phyloP scores from a whole-genome alignment of 2,888 invertebrate species.

The Drosophila nigritarsus region DNA sequence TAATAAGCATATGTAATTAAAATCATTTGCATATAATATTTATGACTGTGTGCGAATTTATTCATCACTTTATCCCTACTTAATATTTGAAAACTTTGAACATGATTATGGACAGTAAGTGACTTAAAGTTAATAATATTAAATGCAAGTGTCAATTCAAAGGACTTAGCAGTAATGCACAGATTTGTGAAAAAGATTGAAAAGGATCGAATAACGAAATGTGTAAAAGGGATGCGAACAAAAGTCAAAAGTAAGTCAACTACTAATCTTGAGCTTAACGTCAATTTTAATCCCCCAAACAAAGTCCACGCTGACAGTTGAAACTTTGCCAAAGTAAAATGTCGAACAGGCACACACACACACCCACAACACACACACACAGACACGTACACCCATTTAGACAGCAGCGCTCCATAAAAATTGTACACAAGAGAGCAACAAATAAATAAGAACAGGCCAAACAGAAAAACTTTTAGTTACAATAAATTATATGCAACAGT shows the following conservation, averaged over 20 bases:
- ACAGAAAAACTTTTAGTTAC: slow-evolving; percentile 71
- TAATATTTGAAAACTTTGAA: slow-evolving; percentile 7
- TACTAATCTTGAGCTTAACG: slow-evolving; percentile 77
- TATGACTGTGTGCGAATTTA: background rate
- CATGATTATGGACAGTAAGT: slow-evolving; percentile 28
- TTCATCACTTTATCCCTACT: no score
- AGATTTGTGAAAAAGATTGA: slow-evolving; percentile 20
- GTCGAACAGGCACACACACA: slow-evolving; percentile 39
- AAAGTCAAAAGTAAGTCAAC: slow-evolving; percentile 60
- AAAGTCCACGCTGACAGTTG: slow-evolving; percentile 69
- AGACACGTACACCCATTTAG: slow-evolving; percentile 3
- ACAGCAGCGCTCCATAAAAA: slow-evolving; percentile 58
- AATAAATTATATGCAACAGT: slow-evolving; percentile 81
- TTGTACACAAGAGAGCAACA: slow-evolving; percentile 75
- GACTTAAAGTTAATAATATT: slow-evolving; percentile 37
- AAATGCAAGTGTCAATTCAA: slow-evolving; percentile 32
- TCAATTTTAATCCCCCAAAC: slow-evolving; percentile 66
- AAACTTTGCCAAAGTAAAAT: slow-evolving; percentile 62
- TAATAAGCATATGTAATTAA: background rate
- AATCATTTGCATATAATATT: background rate
- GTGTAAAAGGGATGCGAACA: slow-evolving; percentile 21
- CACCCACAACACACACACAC: slow-evolving; percentile 7
- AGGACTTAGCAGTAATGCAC: slow-evolving; percentile 37
- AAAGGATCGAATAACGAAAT: slow-evolving; percentile 6
- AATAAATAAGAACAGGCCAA: slow-evolving; percentile 43